Evolutionary conservation across 1,140 invertebrate genomes (phyloP).

Genomic region (Tachypleus tridentatus): DNA sequence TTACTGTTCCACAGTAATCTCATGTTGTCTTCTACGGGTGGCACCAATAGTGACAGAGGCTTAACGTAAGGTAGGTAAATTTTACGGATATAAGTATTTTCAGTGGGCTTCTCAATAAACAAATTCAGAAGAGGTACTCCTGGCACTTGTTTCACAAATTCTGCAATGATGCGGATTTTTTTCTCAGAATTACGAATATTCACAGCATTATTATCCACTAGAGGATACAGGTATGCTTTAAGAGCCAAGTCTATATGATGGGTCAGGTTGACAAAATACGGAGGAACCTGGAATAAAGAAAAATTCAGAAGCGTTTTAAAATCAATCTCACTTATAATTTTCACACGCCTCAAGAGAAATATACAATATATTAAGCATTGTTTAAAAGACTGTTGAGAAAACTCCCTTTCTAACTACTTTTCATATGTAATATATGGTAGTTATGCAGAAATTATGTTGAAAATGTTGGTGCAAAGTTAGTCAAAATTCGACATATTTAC

Average conservation of each 20-base stretch:
- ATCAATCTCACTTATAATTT: too few relatives aligned
- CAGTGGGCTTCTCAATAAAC: constrained; percentile 9
- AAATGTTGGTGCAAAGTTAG: too few relatives aligned
- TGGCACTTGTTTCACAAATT: constrained; percentile 7
- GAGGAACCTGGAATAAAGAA: background rate
- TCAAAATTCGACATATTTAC: too few relatives aligned
- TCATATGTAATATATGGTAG: too few relatives aligned
- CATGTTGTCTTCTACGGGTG: constrained; percentile 7
- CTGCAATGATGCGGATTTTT: constrained; percentile 7
- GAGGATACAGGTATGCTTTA: background rate
- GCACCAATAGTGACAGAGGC: constrained; percentile 10
- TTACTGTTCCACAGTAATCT: constrained; percentile 2
- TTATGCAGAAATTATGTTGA: too few relatives aligned
- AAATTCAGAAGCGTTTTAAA: background rate
- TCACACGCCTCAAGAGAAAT: too few relatives aligned
- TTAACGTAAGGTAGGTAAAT: constrained; percentile 9
- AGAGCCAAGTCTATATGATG: background rate
- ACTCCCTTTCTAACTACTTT: too few relatives aligned
- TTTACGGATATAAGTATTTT: constrained; percentile 14
- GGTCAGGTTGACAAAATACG: background rate
- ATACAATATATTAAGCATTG: too few relatives aligned
- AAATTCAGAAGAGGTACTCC: constrained; percentile 15
- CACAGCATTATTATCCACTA: background rate
- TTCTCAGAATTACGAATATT: constrained; percentile 3
- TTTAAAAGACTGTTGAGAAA: too few relatives aligned